Evolutionary conservation across 2,888 invertebrate species (phyloP).

Genomic region (Laothoe populi): DNA sequence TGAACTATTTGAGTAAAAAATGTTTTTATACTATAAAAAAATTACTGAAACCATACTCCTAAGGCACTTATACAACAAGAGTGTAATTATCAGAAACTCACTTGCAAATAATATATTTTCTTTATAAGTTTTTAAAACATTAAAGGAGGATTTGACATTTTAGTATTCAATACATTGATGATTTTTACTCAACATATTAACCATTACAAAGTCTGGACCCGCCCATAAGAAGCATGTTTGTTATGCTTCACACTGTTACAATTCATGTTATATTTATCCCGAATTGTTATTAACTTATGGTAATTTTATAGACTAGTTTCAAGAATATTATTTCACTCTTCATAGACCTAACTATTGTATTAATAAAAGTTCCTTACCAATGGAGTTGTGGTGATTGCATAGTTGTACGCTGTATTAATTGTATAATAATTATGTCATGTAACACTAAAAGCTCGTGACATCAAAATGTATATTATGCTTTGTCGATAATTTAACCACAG

Average conservation of each 20-base stretch:
- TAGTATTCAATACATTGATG: background rate
- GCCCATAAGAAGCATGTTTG: background rate
- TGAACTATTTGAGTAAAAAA: background rate
- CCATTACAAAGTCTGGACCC: background rate
- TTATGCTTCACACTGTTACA: background rate
- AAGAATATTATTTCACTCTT: constrained; percentile 29
- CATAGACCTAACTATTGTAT: constrained; percentile 5
- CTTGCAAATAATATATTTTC: background rate
- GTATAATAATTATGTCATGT: background rate
- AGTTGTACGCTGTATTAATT: background rate
- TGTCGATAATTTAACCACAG: background rate
- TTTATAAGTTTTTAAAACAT: too few species aligned
- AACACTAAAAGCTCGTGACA: constrained; percentile 3
- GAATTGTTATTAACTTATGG: background rate
- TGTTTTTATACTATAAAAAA: background rate
- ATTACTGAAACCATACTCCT: background rate
- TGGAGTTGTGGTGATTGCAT: background rate
- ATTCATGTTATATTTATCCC: background rate
- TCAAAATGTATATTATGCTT: background rate
- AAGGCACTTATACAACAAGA: background rate
- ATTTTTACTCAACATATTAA: too few species aligned
- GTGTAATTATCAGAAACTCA: background rate
- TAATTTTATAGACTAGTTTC: constrained; percentile 18
- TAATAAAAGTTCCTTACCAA: background rate
- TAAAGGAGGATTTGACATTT: too few species aligned